Conservation (phyloP, 64 coral and sea anemone species). For the Trachythela sp. region DNA sequence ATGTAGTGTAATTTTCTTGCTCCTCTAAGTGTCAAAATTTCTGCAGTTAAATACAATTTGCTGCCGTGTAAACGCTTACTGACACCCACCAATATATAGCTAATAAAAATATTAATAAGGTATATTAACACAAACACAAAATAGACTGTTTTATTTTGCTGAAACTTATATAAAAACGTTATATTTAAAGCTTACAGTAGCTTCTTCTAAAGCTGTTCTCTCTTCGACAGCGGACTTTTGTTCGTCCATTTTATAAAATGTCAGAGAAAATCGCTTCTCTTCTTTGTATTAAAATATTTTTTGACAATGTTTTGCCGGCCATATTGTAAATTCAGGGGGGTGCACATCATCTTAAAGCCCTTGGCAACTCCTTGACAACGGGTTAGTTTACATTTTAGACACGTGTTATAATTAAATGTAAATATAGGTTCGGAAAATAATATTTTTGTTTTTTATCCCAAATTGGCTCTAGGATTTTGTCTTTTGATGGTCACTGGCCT, state of each 20-base stretch:
- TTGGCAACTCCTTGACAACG: background rate
- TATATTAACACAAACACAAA: no score
- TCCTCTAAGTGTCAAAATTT: no score
- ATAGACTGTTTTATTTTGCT: no score
- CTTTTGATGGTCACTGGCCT: background rate
- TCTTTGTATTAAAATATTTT: background rate
- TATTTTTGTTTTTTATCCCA: background rate
- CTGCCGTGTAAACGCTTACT: no score
- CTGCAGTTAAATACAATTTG: no score
- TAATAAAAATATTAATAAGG: no score
- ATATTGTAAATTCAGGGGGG: background rate
- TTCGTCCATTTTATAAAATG: background rate
- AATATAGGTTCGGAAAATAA: background rate
- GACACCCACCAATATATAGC: no score
- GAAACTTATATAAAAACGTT: no score
- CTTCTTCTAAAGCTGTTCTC: background rate
- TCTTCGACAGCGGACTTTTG: background rate
- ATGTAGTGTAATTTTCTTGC: no score
- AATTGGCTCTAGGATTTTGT: background rate
- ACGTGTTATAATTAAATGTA: background rate
- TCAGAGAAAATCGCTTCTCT: background rate
- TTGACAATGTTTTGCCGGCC: background rate
- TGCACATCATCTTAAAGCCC: background rate
- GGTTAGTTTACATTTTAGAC: background rate
- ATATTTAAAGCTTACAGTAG: background rate